Evolutionary conservation across 1,140 invertebrate species (phyloP), one percentile per base, ranked within the genome.

Genomic region (Sarcophaga bullata): DNA sequence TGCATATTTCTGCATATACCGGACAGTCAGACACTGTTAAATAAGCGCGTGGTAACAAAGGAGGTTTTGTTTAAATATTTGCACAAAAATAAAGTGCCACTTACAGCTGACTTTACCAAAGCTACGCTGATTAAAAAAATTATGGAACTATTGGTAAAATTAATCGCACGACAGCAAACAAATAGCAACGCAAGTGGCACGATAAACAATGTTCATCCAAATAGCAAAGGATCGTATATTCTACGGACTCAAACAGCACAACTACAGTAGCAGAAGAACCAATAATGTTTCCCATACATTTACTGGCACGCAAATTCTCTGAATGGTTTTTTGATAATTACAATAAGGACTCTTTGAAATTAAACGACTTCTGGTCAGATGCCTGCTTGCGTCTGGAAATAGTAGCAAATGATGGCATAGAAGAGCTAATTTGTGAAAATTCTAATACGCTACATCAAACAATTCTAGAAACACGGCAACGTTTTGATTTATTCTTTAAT

Each of bases 311-410:
- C 52, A 89, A 92, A 82, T 94, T 94, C 88, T 84, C 89, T 0
- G 85, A 90, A 80, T 94, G 94, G 94, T 94, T 93, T 87, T 94
- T 92, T 84, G 83, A 89, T 6, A 90, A 92, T 83, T 87, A 93
- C 37, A 94, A 94, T 85, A 84, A 90, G 78, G 87, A 90, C 50
- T 78, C 62, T 4, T 81, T 94, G 73, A 91, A 90, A 19, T 82
- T 88, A 0, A 88, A 92, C 47, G 93, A 94, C 85, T 93, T 94
- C 86, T 94, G 91, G 91, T 84, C 86, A 58, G 93, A 94, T 87
- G 87, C 88, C 0, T 82, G 80, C 0, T 72, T 87, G 10, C 58
- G 84, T 15, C 47, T 90, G 10, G 81, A 80, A 7, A 86, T 90
- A 7, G 78, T 84, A 1, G 86, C 84, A 4, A 84, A 80, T 11